Percentiles rank a stretch among this genome's conserved stretches.
These are phyloP conservation scores for Erannis defoliaria DNA, from an alignment of 2,888 invertebrate species.

Conservation along the genomic window DNA sequence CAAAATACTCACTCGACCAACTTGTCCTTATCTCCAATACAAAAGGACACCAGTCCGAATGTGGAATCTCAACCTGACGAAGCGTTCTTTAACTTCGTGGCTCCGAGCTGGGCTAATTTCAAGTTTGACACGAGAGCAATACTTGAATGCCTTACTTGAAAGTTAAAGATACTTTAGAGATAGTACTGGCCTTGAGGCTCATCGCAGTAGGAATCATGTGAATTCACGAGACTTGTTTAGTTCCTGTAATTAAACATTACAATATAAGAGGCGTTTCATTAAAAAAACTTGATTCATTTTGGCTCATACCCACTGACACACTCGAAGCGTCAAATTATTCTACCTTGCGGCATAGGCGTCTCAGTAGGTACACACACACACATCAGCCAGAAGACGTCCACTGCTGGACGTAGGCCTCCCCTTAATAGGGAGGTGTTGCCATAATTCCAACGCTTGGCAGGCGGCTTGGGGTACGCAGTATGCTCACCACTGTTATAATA, in stretches of 20 bases:
- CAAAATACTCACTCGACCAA: conserved; percentile 66
- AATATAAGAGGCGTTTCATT: not conserved
- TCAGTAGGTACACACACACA: too few relatives aligned
- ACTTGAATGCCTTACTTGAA: conserved; percentile 76
- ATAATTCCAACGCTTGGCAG: too few relatives aligned
- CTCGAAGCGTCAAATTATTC: too few relatives aligned
- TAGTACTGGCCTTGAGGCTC: not conserved
- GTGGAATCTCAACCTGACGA: conserved; percentile 51
- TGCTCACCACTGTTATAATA: too few relatives aligned
- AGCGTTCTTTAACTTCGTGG: conserved; percentile 78
- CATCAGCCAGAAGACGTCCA: too few relatives aligned
- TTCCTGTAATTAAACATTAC: conserved; percentile 19
- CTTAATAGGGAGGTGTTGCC: too few relatives aligned
- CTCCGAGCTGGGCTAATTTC: conserved; percentile 89
- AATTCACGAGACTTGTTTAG: conserved; percentile 11
- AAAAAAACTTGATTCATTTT: not conserved
- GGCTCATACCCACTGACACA: too few relatives aligned
- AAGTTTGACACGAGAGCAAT: conserved; percentile 88
- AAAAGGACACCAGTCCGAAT: conserved; percentile 58
- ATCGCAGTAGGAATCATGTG: not conserved
- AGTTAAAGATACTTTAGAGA: not conserved
- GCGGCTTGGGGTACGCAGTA: too few relatives aligned
- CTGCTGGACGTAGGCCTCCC: too few relatives aligned
- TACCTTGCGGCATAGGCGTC: too few relatives aligned
- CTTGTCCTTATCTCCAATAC: conserved; percentile 66